Base-by-base conservation (phyloP, 2,113 vertebrate genomes). In the Caloenas nicobarica region DNA sequence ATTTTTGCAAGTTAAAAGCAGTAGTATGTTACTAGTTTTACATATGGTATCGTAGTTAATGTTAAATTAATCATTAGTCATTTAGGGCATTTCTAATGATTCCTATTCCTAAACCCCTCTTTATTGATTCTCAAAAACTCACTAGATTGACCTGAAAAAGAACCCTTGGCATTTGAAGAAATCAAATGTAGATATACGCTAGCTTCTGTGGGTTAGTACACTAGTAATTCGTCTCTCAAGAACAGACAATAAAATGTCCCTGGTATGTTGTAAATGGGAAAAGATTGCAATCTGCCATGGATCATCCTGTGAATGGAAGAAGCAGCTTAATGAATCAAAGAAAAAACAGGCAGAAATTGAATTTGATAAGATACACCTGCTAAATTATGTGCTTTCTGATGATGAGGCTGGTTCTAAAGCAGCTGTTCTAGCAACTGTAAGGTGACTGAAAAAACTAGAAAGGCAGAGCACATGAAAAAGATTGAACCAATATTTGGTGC, bases 261-360 rank as follows among this genome's bases (percentile, higher is more conserved):
- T 36, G 34, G 21, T 84, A 86, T 50, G 72, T 51, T 83, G 56
- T 68, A 94, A 94, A 93, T 50, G 53, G 81, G 60, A 64, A 81
- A 93, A 92, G 38, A 95, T 83, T 95, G 86, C 90, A 84, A 84
- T 92, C 70, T 92, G 69, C 64, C 69, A 69, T 53, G 76, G 56
- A 95, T 86, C 83, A 69, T 93, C 51, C 74, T 71, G 61, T 93
- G 61, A 93, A 95, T 24, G 31, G 38, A 81, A 91, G 48, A 68
- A 81, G 33, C 13, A 88, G 19, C 65, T 86, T 86, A 91, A 84
- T 76, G 77, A 93, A 65, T 84, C 65, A 57, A 83, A 91, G 28
- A 28, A 88, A 95, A 93, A 86, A 0, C 9, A 86, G 38, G 29
- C 57, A 86, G 86, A 86, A 95, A 95, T 69, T 90, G 83, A 78